phyloP scores from a whole-genome alignment of 2,113 vertebrate species.

The Bubalus kerabau region DNA sequence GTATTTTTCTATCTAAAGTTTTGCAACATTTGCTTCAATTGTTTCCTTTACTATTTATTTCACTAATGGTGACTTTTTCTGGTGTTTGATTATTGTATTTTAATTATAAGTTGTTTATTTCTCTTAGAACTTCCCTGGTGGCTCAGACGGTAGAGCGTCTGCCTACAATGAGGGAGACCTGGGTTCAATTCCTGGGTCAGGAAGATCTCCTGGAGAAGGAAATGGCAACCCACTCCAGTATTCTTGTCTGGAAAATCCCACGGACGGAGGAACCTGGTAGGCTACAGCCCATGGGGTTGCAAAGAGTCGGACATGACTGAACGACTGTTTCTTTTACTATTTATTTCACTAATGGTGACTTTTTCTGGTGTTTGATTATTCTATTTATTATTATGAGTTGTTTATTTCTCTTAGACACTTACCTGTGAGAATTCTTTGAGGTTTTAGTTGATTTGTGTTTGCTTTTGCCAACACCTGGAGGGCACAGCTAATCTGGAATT shows the following conservation, averaged over 20 bases:
- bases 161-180: too few species aligned
- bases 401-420: not conserved
- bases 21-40: not conserved
- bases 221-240: too few species aligned
- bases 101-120: not conserved
- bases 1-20: not conserved
- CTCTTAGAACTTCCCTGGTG: not conserved
- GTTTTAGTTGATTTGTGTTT: not conserved
- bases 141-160: too few species aligned
- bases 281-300: too few species aligned
- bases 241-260: too few species aligned
- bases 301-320: too few species aligned
- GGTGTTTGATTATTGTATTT: not conserved
- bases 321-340: not conserved
- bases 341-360: not conserved
- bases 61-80: not conserved
- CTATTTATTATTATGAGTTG: not conserved
- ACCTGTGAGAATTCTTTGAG: not conserved
- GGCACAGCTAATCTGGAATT: not conserved
- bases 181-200: too few species aligned
- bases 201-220: too few species aligned
- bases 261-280: too few species aligned
- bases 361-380: not conserved
- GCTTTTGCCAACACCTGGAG: not conserved
- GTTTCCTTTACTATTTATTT: not conserved